Percentiles rank a stretch among this genome's conserved stretches.
These are phyloP conservation scores for Tillus elongatus DNA, from an alignment of 2,888 invertebrate species.

Conservation along the genomic window DNA sequence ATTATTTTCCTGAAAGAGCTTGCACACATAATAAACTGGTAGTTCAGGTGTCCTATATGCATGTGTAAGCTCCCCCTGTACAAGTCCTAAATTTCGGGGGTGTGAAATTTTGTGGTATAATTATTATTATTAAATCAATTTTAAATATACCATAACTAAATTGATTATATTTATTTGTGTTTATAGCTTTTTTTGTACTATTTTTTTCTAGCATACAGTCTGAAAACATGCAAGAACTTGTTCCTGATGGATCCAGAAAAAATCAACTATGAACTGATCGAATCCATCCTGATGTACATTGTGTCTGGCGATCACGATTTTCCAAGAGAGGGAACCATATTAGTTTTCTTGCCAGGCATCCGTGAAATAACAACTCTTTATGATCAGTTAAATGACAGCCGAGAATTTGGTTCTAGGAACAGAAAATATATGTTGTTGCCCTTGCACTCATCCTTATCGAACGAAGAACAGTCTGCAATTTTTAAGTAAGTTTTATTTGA, in stretches of 20 bases:
- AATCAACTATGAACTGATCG: conserved; percentile 70
- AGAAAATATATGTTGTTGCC: conserved; percentile 69
- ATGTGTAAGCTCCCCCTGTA: too few relatives aligned
- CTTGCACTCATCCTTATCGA: conserved; percentile 75
- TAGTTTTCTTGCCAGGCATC: conserved; percentile 71
- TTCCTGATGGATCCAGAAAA: conserved; percentile 68
- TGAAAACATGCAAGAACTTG: conserved; percentile 60
- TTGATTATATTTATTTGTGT: too few relatives aligned
- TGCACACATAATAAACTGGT: too few relatives aligned
- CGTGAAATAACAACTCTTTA: conserved; percentile 66
- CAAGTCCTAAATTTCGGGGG: too few relatives aligned
- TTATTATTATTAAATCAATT: too few relatives aligned
- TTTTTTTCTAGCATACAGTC: conserved; percentile 51
- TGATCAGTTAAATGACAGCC: conserved; percentile 58
- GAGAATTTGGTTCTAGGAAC: conserved; percentile 52
- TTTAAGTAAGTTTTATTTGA: conserved; percentile 50
- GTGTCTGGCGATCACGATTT: conserved; percentile 59
- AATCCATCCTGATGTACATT: conserved; percentile 60
- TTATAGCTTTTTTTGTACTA: too few relatives aligned
- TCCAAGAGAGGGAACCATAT: conserved; percentile 63
- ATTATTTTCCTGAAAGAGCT: too few relatives aligned
- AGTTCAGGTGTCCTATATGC: too few relatives aligned
- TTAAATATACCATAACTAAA: too few relatives aligned
- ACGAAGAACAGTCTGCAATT: conserved; percentile 72
- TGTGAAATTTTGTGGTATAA: too few relatives aligned